phyloP scores from a whole-genome alignment of 2,888 invertebrate species.

The Bruchidius siliquastri region DNA sequence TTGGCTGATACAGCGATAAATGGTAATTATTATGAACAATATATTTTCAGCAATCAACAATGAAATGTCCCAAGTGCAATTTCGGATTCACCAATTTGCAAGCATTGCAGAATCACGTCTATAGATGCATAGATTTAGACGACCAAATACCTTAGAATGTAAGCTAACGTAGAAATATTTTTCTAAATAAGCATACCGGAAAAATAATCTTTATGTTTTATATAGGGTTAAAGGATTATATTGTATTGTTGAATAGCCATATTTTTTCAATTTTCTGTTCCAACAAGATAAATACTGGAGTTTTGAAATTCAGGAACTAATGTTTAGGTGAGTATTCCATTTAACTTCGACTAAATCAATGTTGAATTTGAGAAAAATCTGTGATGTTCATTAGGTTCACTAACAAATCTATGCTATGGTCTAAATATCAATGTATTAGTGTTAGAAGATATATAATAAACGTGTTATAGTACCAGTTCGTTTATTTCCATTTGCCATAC shows the following conservation, averaged over 20 bases:
- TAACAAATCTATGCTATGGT: neutral
- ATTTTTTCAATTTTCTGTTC: neutral
- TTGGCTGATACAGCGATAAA: neutral
- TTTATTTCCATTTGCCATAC: no score
- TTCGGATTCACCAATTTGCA: conserved; percentile 18
- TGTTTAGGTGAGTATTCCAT: no score
- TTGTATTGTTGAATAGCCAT: neutral
- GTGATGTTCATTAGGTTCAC: neutral
- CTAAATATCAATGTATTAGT: neutral
- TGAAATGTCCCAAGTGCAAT: conserved; percentile 23
- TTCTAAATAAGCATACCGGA: neutral
- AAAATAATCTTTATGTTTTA: neutral
- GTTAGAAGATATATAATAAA: neutral
- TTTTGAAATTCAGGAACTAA: no score
- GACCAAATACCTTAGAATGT: conserved; percentile 19
- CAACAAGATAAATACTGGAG: no score
- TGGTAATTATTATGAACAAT: neutral
- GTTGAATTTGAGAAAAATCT: neutral
- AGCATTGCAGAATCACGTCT: conserved; percentile 27
- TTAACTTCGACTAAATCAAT: no score
- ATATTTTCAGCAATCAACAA: neutral
- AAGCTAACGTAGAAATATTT: neutral
- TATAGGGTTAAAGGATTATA: neutral
- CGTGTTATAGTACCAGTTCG: neutral
- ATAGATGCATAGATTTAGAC: conserved; percentile 28